Evolutionary conservation across 2,797 vertebrate species (phyloP).

Genomic region (Picus viridis): DNA sequence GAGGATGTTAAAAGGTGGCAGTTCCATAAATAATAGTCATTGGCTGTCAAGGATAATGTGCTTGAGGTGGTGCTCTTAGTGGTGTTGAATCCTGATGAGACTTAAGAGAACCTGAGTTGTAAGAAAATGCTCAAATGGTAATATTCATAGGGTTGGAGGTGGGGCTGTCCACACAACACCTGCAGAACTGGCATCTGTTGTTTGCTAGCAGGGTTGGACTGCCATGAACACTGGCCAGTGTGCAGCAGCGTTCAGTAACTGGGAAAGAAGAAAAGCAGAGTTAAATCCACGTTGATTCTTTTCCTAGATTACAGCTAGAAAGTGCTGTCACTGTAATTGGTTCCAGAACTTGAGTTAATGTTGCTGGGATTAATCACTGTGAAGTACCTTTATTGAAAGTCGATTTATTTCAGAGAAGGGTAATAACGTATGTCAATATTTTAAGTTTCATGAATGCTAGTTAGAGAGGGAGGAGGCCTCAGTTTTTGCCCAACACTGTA

Average conservation of each 20-base stretch:
- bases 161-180: neutral
- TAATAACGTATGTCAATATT: neutral
- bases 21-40: neutral
- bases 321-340: neutral
- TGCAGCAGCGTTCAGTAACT: neutral
- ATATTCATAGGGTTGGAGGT: neutral
- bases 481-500: neutral
- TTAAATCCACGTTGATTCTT: neutral
- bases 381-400: neutral
- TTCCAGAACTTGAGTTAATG: neutral
- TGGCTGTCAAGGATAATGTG: neutral
- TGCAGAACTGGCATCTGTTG: neutral
- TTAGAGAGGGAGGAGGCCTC: neutral
- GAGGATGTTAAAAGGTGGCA: neutral
- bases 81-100: neutral
- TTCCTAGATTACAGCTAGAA: neutral
- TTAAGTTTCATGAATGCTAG: neutral
- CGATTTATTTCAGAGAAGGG: neutral
- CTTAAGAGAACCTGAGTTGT: neutral
- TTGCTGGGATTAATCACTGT: neutral
- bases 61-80: neutral
- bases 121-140: neutral
- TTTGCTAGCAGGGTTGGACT: neutral
- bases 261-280: neutral
- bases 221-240: accelerated